A percentile compares a stretch with the other conserved stretches of the same genome.
Conservation (phyloP, 2,888 invertebrate genomes). For the Lithophane socia region DNA sequence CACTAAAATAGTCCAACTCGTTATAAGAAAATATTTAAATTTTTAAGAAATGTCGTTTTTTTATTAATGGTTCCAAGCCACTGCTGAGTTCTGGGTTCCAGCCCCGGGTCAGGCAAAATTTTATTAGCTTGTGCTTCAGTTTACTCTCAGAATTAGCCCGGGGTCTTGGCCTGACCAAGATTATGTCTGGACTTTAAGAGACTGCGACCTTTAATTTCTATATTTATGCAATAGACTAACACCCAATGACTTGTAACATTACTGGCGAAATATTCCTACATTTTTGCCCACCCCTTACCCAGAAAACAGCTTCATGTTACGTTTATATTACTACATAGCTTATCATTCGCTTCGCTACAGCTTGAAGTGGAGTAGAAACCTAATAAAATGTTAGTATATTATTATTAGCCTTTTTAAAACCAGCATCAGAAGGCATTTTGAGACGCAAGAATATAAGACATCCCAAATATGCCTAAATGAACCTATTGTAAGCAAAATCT, state of each 20-base stretch:
- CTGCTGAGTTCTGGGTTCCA: neutral
- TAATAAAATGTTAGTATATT: slow-evolving; percentile 23
- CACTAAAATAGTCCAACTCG: neutral
- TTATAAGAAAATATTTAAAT: neutral
- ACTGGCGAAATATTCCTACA: neutral
- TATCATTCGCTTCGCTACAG: slow-evolving; percentile 33
- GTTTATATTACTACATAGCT: neutral
- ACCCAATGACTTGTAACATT: neutral
- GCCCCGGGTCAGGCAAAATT: neutral
- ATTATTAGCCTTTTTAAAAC: neutral
- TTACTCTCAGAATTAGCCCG: neutral
- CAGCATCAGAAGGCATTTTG: neutral
- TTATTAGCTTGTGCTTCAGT: neutral
- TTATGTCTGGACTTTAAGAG: too few species aligned
- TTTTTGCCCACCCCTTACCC: neutral
- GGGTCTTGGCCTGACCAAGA: neutral
- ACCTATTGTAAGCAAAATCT: neutral
- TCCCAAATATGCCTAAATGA: neutral
- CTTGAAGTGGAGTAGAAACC: neutral
- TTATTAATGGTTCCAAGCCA: neutral
- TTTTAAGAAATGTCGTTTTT: too few species aligned
- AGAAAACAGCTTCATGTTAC: neutral
- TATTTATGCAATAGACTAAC: neutral
- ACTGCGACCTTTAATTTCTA: neutral
- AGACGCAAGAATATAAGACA: neutral